Evolutionary conservation across 2,113 vertebrate species (phyloP).

Genomic region (Laticauda laticaudata): DNA sequence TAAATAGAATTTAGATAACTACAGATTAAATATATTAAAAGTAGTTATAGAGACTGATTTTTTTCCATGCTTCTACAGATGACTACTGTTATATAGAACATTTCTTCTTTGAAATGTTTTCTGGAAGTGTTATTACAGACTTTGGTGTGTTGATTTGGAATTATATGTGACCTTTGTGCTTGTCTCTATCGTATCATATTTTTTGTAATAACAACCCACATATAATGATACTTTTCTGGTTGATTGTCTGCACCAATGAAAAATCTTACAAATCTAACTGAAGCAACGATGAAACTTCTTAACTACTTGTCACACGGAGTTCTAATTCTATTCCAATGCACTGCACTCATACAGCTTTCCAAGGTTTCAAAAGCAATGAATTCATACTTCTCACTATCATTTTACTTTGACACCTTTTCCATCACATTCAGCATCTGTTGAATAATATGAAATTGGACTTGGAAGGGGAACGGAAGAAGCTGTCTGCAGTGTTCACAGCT

Average conservation of each 20-base stretch:
- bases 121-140: not conserved
- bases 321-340: slow-evolving; percentile 23
- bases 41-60: not conserved
- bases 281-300: slow-evolving; percentile 33
- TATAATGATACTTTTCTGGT: slow-evolving; percentile 42
- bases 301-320: slow-evolving; percentile 32
- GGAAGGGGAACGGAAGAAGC: slow-evolving; percentile 13
- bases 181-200: slow-evolving; percentile 13
- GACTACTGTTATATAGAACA: not conserved
- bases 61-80: not conserved
- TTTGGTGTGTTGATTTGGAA: not conserved
- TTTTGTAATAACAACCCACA: slow-evolving; percentile 38
- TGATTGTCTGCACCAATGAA: slow-evolving; percentile 21
- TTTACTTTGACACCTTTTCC: slow-evolving; percentile 67
- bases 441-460: slow-evolving; percentile 55
- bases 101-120: not conserved
- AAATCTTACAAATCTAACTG: slow-evolving; percentile 1
- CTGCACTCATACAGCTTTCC: slow-evolving; percentile 43
- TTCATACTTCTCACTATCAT: slow-evolving; percentile 53
- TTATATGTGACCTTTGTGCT: too few species aligned
- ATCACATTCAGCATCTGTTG: slow-evolving; percentile 43
- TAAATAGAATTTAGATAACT: not conserved
- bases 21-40: not conserved
- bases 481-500: slow-evolving; percentile 57
- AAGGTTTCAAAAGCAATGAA: slow-evolving; percentile 43